Percentiles rank a stretch among this genome's conserved stretches.
Evolutionary conservation across 2,113 vertebrate species (phyloP).

Genomic region (Prunella fulvescens): DNA sequence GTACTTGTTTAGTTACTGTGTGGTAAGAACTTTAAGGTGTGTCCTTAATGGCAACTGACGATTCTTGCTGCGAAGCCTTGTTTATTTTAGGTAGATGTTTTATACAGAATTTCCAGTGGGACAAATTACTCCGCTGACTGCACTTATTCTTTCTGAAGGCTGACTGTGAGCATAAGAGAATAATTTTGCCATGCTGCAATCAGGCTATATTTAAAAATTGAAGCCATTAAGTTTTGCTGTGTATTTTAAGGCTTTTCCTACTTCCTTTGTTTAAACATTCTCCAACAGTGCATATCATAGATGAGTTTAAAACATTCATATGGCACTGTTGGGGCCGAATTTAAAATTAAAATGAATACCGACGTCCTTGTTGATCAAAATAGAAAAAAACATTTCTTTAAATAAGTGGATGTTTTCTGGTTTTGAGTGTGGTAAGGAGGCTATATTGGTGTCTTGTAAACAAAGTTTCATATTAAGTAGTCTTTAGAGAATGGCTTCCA

Average conservation of each 20-base stretch:
- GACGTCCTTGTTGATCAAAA: slow-evolving; percentile 27
- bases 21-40: slow-evolving; percentile 78
- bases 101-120: slow-evolving; percentile 65
- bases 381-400: slow-evolving; percentile 46
- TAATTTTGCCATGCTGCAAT: slow-evolving; percentile 40
- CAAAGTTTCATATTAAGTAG: slow-evolving; percentile 59
- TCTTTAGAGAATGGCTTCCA: slow-evolving; percentile 57
- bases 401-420: slow-evolving; percentile 57
- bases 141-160: slow-evolving; percentile 44
- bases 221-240: slow-evolving; percentile 52
- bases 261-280: slow-evolving; percentile 63
- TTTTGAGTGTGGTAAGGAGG: slow-evolving; percentile 52
- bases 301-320: slow-evolving; percentile 33
- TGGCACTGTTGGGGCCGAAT: background rate
- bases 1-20: slow-evolving; percentile 76
- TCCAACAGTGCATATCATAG: slow-evolving; percentile 40
- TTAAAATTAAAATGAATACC: slow-evolving; percentile 44
- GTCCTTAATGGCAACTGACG: slow-evolving; percentile 72
- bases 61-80: slow-evolving; percentile 69
- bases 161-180: slow-evolving; percentile 30
- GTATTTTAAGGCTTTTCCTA: slow-evolving; percentile 58
- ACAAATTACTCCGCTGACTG: slow-evolving; percentile 52
- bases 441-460: slow-evolving; percentile 53
- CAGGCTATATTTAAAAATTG: slow-evolving; percentile 25
- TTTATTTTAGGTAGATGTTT: slow-evolving; percentile 74